These are phyloP conservation scores for Microcebus jonahi DNA, from an alignment of 2,113 vertebrate species.

Conservation along the genomic window DNA sequence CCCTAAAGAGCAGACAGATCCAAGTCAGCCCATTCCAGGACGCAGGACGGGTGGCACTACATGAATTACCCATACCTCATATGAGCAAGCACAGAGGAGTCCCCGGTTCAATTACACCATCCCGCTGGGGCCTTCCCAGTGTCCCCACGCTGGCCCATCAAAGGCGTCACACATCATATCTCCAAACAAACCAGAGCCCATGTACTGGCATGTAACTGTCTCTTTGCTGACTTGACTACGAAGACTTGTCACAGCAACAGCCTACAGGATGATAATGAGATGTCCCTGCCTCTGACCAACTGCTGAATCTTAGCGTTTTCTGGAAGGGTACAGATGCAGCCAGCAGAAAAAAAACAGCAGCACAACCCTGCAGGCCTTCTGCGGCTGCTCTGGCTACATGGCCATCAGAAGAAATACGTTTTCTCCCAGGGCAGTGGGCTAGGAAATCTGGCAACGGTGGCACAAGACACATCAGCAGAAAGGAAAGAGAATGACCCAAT, in stretches of 20 bases:
- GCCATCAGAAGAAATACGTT: background rate
- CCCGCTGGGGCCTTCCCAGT: background rate
- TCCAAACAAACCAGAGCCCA: background rate
- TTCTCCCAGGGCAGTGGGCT: background rate
- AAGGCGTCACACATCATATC: background rate
- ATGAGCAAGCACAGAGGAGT: background rate
- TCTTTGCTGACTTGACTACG: background rate
- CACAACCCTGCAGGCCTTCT: background rate
- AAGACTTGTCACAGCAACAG: background rate
- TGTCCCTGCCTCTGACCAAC: background rate
- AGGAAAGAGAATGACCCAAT: background rate
- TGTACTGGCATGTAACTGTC: too few relatives aligned
- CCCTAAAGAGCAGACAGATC: background rate
- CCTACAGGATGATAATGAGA: background rate
- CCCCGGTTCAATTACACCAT: background rate
- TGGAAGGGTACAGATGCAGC: background rate
- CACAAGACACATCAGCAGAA: fast-evolving
- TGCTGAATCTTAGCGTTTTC: background rate
- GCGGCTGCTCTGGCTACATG: background rate
- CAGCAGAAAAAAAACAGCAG: background rate
- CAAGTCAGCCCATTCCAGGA: background rate
- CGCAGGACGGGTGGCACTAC: fast-evolving
- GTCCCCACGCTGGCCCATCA: background rate
- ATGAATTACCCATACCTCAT: fast-evolving
- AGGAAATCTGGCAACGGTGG: background rate